These are phyloP conservation scores for Turnix velox DNA, from an alignment of 2,113 vertebrate genomes.

Conservation along the genomic window DNA sequence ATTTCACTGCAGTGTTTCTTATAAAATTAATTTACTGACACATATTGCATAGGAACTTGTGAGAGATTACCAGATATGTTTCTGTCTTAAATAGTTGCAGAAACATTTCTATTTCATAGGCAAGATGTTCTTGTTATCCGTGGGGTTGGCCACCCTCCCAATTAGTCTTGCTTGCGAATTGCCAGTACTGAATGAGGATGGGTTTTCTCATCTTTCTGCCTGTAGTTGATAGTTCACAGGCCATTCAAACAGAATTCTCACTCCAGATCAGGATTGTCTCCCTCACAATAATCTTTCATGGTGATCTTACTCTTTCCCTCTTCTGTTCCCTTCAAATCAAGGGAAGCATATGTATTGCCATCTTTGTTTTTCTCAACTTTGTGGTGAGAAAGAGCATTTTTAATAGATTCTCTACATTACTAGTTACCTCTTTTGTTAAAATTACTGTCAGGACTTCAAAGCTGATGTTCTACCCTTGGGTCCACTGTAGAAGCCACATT, in stretches of 20 bases:
- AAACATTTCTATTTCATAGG: neutral
- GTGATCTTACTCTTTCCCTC: neutral
- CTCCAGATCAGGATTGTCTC: neutral
- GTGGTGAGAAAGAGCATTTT: neutral
- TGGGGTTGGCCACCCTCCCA: neutral
- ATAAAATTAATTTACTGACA: neutral
- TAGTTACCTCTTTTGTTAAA: neutral
- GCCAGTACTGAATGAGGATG: neutral
- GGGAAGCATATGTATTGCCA: neutral
- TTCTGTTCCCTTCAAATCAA: neutral
- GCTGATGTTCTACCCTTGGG: constrained; percentile 22
- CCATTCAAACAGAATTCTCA: neutral
- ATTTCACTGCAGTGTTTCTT: neutral
- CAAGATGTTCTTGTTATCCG: neutral
- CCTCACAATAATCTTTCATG: neutral
- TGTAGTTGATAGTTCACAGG: neutral
- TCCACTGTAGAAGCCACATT: constrained; percentile 32
- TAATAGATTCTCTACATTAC: neutral
- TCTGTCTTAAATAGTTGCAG: neutral
- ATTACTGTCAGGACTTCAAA: constrained; percentile 38
- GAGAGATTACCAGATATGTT: neutral
- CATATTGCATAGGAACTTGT: neutral
- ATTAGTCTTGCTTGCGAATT: neutral
- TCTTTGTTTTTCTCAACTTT: neutral
- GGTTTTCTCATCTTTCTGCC: neutral